phyloP scores from a whole-genome alignment of 2,888 invertebrate genomes.

The Zhuqinia jingwanae region DNA sequence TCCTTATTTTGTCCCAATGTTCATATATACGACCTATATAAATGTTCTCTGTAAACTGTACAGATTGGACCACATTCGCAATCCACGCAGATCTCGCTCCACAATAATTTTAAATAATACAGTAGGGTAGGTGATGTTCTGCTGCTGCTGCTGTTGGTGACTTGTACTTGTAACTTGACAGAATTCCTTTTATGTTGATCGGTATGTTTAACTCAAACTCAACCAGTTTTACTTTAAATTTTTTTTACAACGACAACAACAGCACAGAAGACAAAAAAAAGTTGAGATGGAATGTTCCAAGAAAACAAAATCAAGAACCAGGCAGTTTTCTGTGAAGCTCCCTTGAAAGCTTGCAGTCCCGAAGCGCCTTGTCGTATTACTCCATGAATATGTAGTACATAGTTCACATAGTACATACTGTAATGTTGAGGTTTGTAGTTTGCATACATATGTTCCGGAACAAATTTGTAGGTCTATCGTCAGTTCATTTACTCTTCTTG shows the following conservation, averaged over 20 bases:
- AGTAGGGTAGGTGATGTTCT: no score
- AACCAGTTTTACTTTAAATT: background rate
- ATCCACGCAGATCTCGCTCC: no score
- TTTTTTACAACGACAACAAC: background rate
- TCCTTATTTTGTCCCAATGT: no score
- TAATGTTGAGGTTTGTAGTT: background rate
- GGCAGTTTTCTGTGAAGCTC: background rate
- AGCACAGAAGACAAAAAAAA: no score
- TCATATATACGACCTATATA: no score
- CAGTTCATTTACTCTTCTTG: slow-evolving; percentile 23
- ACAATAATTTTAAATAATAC: slow-evolving; percentile 10
- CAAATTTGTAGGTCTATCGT: background rate
- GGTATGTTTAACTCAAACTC: background rate
- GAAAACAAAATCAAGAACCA: background rate
- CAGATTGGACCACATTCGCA: no score
- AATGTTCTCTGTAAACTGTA: no score
- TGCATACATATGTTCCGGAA: background rate
- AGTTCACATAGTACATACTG: background rate
- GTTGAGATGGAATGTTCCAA: background rate
- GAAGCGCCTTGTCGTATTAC: background rate
- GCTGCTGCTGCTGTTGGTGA: background rate
- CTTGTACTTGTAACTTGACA: background rate
- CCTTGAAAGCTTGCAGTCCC: slow-evolving; percentile 9
- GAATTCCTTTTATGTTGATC: background rate
- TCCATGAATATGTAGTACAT: background rate